Percentiles rank a stretch among this genome's conserved stretches.
These are phyloP conservation scores for Hiodon alosoides DNA, from an alignment of 2,113 vertebrate species.

Conservation along the genomic window DNA sequence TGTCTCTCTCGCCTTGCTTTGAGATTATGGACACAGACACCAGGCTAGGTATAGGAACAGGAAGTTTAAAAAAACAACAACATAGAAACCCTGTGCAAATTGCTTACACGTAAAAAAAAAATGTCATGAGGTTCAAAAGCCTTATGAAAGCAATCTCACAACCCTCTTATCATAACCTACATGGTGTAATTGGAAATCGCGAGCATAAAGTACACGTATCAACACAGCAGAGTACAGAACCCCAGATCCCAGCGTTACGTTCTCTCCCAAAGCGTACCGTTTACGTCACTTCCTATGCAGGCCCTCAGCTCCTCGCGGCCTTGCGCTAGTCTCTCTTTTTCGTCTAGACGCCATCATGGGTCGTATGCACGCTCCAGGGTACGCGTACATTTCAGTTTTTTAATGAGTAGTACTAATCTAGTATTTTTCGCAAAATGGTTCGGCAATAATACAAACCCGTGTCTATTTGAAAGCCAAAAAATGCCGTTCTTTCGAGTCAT, in stretches of 20 bases:
- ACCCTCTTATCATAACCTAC: too few species aligned
- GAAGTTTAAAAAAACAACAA: too few species aligned
- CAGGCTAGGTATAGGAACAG: too few species aligned
- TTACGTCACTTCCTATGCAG: slow-evolving; percentile 45
- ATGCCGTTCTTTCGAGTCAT: not conserved
- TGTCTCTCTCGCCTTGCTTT: too few species aligned
- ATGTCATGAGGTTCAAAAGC: too few species aligned
- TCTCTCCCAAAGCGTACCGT: not conserved
- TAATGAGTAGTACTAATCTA: not conserved
- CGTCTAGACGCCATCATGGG: slow-evolving; percentile 87
- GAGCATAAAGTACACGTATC: too few species aligned
- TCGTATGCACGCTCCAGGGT: slow-evolving; percentile 98
- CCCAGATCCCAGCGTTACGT: not conserved
- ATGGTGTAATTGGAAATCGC: too few species aligned
- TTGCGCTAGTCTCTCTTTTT: slow-evolving; percentile 45
- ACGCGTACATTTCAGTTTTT: slow-evolving; percentile 35
- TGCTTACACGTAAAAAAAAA: too few species aligned
- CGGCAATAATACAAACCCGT: not conserved
- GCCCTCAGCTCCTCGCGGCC: slow-evolving; percentile 22
- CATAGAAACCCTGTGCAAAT: too few species aligned
- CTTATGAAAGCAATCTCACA: too few species aligned
- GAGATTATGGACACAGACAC: too few species aligned
- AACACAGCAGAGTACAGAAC: too few species aligned
- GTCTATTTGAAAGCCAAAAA: not conserved
- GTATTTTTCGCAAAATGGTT: not conserved